These are phyloP conservation scores for Pyrochroa serraticornis DNA, from an alignment of 2,888 invertebrate species.

Conservation along the genomic window DNA sequence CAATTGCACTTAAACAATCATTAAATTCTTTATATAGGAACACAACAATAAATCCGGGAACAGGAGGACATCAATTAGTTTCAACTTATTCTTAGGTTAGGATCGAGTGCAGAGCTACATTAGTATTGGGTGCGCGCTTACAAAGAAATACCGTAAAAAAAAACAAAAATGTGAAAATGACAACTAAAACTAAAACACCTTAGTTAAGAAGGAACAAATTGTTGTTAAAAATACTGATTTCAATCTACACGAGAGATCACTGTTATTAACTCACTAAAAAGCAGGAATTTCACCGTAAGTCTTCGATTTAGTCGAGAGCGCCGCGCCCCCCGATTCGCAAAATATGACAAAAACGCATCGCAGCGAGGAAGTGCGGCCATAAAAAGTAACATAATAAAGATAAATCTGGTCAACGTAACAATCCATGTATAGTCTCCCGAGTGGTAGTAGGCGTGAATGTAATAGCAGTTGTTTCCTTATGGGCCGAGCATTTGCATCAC, in stretches of 20 bases:
- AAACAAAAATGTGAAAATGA: not conserved
- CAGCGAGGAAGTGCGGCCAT: constrained; percentile 25
- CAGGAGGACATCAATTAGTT: constrained; percentile 23
- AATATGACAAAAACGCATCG: constrained; percentile 24
- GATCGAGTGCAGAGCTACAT: constrained; percentile 23
- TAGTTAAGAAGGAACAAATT: constrained; percentile 27
- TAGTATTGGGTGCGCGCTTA: constrained; percentile 23
- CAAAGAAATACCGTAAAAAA: constrained; percentile 13
- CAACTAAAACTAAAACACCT: constrained; percentile 1
- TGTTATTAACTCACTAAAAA: constrained; percentile 5
- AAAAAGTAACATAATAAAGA: constrained; percentile 40
- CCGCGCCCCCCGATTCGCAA: constrained; percentile 19
- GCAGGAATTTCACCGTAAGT: not conserved
- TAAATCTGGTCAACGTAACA: constrained; percentile 38
- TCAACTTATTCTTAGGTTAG: constrained; percentile 28
- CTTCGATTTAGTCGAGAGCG: not conserved
- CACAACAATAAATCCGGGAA: constrained; percentile 32
- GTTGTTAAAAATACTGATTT: constrained; percentile 28
- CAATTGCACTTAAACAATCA: constrained; percentile 41
- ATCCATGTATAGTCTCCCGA: constrained; percentile 42
- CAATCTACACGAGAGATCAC: constrained; percentile 16
- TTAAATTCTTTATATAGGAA: constrained; percentile 39
- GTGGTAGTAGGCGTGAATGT: constrained; percentile 47
- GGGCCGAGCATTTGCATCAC: constrained; percentile 48
- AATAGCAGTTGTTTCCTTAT: constrained; percentile 49